Base-by-base conservation (phyloP, 2,797 vertebrate genomes). In the Chelon auratus region DNA sequence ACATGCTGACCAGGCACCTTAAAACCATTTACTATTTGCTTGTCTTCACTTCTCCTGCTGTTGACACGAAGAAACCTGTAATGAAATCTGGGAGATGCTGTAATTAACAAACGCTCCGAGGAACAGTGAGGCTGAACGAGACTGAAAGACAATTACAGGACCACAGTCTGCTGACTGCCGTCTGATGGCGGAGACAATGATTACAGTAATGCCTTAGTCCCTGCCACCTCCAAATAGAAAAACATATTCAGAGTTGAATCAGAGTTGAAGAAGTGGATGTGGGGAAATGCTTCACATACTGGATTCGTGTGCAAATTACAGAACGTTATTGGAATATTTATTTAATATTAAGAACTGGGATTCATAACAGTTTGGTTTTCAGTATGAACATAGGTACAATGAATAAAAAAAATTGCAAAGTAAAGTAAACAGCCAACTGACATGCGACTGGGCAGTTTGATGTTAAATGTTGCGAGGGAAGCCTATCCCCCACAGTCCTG, bases 101-200 rank as follows among this genome's bases (percentile, higher is more conserved):
- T 79, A 62, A 70, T 84, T 82, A 82, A 65, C 50, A 40, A 74
- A 69, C 0, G 50, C 66, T 74, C 45, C 18, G 17, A 76, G 54
- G 58, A 63, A 70, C 67, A 60, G 69, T 47, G 33, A 71, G 62
- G 69, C 62, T 62, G 85, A 79, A 85, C 62, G 78, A 55, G 72
- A 65, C 59, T 37, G 75, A 64, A 70, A 62, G 22, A 78, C 77
- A 72, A 75, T 81, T 77, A 82, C 26, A 71, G 56, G 18, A 55
- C 48, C 50, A 51, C 43, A 58, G 48, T 61, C 67, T 64, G 24
- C 39, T 52, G 52, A 56, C 26, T 11, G 55, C 68, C 78, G 66
- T 51, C 63, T 72, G 2, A 7, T 63, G 58, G 53, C 57, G 60
- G 55, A 75, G 36, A 73, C 55, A 74, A 62, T 78, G 77, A 81